These are phyloP conservation scores for Theonella swinhoei DNA, from an alignment of 37 sponge, comb jelly and placozoan species.

Conservation along the genomic window DNA sequence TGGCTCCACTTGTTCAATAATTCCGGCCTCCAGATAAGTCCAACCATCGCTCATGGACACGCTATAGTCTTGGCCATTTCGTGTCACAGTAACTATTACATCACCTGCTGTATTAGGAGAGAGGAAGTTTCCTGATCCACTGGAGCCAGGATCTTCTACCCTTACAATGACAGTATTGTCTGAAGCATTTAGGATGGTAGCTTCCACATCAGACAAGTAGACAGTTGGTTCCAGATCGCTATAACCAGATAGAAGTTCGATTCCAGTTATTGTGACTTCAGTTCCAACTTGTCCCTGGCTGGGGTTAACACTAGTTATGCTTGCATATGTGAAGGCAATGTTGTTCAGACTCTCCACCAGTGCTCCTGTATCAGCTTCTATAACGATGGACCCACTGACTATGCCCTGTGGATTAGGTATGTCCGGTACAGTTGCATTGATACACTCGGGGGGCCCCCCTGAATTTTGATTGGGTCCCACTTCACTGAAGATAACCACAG, in stretches of 20 bases:
- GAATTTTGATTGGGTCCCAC: not conserved
- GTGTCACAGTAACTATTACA: not conserved
- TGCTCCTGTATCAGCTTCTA: slow-evolving; percentile 64
- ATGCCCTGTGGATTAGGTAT: not conserved
- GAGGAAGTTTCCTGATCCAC: not conserved
- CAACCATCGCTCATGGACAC: slow-evolving; percentile 16
- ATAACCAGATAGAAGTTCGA: slow-evolving; percentile 55
- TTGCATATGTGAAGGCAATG: slow-evolving; percentile 37
- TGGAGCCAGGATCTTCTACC: slow-evolving; percentile 2
- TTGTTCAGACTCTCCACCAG: slow-evolving; percentile 15
- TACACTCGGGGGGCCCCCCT: slow-evolving; percentile 34
- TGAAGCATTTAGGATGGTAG: slow-evolving; percentile 14
- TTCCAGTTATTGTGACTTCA: slow-evolving; percentile 67
- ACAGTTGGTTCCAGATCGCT: slow-evolving; percentile 18
- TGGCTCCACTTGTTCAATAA: slow-evolving; percentile 41
- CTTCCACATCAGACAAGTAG: slow-evolving; percentile 25
- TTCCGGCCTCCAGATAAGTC: slow-evolving; percentile 48
- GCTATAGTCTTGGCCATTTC: not conserved
- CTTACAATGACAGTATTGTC: slow-evolving; percentile 17
- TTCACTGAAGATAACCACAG: no score
- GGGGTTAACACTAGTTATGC: slow-evolving; percentile 42
- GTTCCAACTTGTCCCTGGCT: slow-evolving; percentile 66
- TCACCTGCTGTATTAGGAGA: not conserved
- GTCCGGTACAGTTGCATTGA: slow-evolving; percentile 30
- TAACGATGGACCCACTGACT: not conserved